Percentiles rank a stretch among this genome's conserved stretches.
phyloP scores from a whole-genome alignment of 2,888 invertebrate species.

The Liopterus haemorrhoidalis region DNA sequence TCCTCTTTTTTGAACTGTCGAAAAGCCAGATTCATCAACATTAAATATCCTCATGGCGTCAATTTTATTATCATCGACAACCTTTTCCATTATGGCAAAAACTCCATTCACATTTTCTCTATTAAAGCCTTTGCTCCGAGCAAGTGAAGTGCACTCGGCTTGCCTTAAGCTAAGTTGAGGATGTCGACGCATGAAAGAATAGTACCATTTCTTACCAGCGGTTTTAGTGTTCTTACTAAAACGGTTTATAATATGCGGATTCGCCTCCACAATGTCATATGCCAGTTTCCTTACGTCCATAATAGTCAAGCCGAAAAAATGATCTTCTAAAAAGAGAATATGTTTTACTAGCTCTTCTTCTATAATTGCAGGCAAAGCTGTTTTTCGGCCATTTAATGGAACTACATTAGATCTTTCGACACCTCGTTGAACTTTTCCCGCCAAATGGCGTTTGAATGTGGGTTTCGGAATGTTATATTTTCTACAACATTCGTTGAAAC shows the following conservation, averaged over 20 bases:
- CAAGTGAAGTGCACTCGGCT: conserved; percentile 26
- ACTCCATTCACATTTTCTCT: conserved; percentile 17
- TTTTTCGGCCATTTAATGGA: too few relatives aligned
- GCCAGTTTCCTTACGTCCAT: neutral
- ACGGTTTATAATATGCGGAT: neutral
- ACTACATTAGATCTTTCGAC: too few relatives aligned
- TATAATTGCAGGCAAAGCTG: neutral
- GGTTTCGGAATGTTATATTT: too few relatives aligned
- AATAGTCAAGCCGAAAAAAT: conserved; percentile 2
- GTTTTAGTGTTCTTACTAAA: neutral
- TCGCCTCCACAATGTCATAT: neutral
- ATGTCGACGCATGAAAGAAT: conserved; percentile 19
- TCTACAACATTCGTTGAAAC: too few relatives aligned
- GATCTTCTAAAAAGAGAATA: conserved; percentile 1
- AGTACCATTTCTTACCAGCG: neutral
- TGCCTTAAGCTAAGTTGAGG: conserved; percentile 21
- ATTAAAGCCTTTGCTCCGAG: conserved; percentile 23
- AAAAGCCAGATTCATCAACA: conserved; percentile 7
- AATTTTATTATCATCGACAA: conserved; percentile 1
- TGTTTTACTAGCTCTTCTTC: neutral
- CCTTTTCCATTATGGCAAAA: neutral
- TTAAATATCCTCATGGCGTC: too few relatives aligned
- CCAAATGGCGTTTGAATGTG: too few relatives aligned
- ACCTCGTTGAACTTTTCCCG: too few relatives aligned
- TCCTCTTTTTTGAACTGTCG: conserved; percentile 6